phyloP scores from a whole-genome alignment of 2,888 invertebrate genomes.

The Ceramica pisi region DNA sequence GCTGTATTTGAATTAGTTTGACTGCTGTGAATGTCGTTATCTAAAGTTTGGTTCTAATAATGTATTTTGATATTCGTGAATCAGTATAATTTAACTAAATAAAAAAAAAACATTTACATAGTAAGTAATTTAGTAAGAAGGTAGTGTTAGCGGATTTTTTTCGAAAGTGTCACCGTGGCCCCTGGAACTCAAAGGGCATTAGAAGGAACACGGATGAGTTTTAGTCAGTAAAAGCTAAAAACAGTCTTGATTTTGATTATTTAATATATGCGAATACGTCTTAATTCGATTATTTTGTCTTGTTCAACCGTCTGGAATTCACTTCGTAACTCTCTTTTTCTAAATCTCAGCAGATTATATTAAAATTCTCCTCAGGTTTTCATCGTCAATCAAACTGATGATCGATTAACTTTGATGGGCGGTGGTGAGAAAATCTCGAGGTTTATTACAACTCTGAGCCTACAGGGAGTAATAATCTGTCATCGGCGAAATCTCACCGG shows the following conservation, averaged over 20 bases:
- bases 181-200: too few relatives aligned
- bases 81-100: neutral
- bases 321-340: neutral
- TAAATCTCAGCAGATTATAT: neutral
- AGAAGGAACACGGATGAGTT: too few relatives aligned
- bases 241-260: neutral
- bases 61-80: neutral
- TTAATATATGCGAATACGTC: neutral
- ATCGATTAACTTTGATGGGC: conserved; percentile 21
- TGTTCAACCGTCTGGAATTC: neutral
- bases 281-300: too few relatives aligned
- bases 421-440: conserved; percentile 12
- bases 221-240: too few relatives aligned
- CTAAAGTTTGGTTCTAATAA: neutral
- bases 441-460: conserved; percentile 22
- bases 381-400: conserved; percentile 38
- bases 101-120: too few relatives aligned
- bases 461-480: conserved; percentile 27
- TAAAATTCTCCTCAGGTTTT: conserved; percentile 6
- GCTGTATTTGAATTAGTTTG: conserved; percentile 5
- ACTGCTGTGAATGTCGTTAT: neutral
- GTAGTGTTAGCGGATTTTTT: too few relatives aligned
- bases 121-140: too few relatives aligned
- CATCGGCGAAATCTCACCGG: neutral
- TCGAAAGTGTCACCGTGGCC: too few relatives aligned